phyloP scores from a whole-genome alignment of 2,888 invertebrate species.

The Crocallis elinguaria region DNA sequence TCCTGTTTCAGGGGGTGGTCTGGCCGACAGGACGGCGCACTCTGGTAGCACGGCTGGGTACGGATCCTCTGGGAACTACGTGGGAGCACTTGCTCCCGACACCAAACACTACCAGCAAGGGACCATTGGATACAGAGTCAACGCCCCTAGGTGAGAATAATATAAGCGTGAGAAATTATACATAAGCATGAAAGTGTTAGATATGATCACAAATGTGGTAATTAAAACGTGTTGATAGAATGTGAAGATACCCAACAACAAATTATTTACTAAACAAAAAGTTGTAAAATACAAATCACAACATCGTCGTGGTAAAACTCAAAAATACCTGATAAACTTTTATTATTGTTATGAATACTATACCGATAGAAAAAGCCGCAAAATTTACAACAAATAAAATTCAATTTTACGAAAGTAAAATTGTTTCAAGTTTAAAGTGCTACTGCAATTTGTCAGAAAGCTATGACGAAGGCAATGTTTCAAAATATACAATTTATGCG shows the following conservation, averaged over 20 bases:
- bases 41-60: constrained; percentile 87
- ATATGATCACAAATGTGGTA: constrained; percentile 23
- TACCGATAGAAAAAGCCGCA: no score
- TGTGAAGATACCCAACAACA: constrained; percentile 29
- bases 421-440: neutral
- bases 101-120: constrained; percentile 81
- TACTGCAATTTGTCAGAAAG: constrained; percentile 5
- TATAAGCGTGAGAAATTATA: constrained; percentile 28
- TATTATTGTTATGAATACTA: no score
- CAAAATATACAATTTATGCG: constrained; percentile 18
- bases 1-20: constrained; percentile 86
- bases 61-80: constrained; percentile 73
- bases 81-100: constrained; percentile 79
- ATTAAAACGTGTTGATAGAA: constrained; percentile 6
- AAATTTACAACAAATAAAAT: no score
- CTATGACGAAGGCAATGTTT: constrained; percentile 25
- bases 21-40: constrained; percentile 88
- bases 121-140: constrained; percentile 85
- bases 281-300: constrained; percentile 23
- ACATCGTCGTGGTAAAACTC: constrained; percentile 28
- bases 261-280: constrained; percentile 20
- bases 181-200: constrained; percentile 19
- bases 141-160: constrained; percentile 86
- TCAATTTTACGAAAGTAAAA: no score
- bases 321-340: no score